These are phyloP conservation scores for Anabas testudineus DNA, from an alignment of 2,797 vertebrate species.

Conservation along the genomic window DNA sequence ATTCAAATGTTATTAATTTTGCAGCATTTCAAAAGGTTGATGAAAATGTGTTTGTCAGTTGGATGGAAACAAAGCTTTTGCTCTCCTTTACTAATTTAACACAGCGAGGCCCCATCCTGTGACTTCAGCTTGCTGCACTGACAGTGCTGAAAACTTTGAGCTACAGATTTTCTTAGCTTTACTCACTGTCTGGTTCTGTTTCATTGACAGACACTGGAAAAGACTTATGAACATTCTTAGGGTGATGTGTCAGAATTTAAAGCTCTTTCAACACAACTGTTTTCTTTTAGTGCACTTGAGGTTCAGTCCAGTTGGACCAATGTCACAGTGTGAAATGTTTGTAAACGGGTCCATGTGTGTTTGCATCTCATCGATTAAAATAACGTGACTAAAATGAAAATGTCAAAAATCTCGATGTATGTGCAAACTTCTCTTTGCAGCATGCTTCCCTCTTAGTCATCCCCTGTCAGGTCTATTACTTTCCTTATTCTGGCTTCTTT, in stretches of 20 bases:
- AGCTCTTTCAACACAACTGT: constrained; percentile 47
- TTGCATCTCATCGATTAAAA: constrained; percentile 43
- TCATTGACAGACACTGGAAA: constrained; percentile 24
- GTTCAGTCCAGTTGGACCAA: constrained; percentile 39
- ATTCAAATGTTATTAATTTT: constrained; percentile 38
- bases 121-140: constrained; percentile 22
- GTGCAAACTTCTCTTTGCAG: constrained; percentile 38
- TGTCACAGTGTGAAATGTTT: constrained; percentile 42
- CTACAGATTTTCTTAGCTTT: constrained; percentile 21
- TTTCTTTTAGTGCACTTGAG: constrained; percentile 55
- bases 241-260: constrained; percentile 44
- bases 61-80: constrained; percentile 47
- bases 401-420: constrained; percentile 40
- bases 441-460: constrained; percentile 34
- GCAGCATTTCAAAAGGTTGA: constrained; percentile 37
- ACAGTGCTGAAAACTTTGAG: constrained; percentile 33
- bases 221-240: constrained; percentile 6
- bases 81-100: constrained; percentile 52
- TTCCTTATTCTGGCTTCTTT: constrained; percentile 24
- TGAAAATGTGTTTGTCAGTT: constrained; percentile 51
- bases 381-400: constrained; percentile 49
- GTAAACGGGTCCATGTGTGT: constrained; percentile 61
- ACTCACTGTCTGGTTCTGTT: constrained; percentile 30
- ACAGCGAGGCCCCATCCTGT: constrained; percentile 31
- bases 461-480: constrained; percentile 21